These are phyloP conservation scores for Cyprinus carpio DNA, from an alignment of 2,113 vertebrate genomes.

Conservation along the genomic window DNA sequence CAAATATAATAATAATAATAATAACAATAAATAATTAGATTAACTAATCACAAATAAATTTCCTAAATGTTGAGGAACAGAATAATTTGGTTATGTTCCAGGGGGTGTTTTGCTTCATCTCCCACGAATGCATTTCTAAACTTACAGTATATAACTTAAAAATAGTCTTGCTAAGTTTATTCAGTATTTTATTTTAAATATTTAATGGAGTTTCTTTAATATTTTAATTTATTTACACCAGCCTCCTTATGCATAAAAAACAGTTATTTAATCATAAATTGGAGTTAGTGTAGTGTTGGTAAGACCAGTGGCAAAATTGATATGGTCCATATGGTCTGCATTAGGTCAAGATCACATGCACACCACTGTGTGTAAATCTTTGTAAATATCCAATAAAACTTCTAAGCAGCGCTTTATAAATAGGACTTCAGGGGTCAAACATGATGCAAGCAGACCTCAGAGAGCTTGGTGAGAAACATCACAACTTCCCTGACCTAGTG, in stretches of 20 bases:
- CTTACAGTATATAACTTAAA: not conserved
- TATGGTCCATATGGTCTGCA: conserved; percentile 2
- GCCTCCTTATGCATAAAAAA: no score
- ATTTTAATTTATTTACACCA: not conserved
- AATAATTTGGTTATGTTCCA: not conserved
- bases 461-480: not conserved
- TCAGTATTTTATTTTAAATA: no score
- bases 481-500: not conserved
- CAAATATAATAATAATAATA: no score
- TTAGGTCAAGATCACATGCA: not conserved
- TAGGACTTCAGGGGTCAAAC: conserved; percentile 1
- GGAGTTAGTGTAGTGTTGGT: not conserved
- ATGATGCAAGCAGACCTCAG: not conserved
- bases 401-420: not conserved
- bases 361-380: not conserved
- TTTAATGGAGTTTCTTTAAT: no score
- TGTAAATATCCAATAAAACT: conserved; percentile 1
- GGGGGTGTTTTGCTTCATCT: not conserved
- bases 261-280: no score
- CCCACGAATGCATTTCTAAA: not conserved
- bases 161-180: not conserved
- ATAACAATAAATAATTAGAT: no score
- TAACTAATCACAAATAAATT: not conserved
- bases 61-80: not conserved
- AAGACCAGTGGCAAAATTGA: not conserved